Percentiles rank a stretch among this genome's conserved stretches.
Conservation (phyloP, 2,113 vertebrate genomes). For the Agapornis roseicollis region DNA sequence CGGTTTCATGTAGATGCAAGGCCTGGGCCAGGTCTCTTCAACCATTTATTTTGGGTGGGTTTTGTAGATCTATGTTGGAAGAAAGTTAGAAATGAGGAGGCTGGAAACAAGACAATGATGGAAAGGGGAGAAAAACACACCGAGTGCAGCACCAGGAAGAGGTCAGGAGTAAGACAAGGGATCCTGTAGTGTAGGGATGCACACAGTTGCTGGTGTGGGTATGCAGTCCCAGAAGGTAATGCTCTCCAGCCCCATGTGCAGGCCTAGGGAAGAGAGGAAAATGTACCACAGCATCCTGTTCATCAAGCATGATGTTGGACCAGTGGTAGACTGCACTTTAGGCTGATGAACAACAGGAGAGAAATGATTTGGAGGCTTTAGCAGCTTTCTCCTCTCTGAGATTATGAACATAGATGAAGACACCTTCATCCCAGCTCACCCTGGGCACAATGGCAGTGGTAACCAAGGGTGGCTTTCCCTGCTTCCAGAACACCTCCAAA, state of each 20-base stretch:
- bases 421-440: not conserved
- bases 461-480: not conserved
- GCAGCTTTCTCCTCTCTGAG: not conserved
- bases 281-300: not conserved
- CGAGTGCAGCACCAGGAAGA: not conserved
- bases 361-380: not conserved
- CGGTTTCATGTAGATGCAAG: not conserved
- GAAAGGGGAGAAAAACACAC: not conserved
- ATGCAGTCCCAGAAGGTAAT: not conserved
- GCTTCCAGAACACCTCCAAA: not conserved
- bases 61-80: not conserved
- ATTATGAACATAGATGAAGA: not conserved
- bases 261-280: not conserved
- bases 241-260: not conserved
- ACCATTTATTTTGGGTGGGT: not conserved
- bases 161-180: not conserved
- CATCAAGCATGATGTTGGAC: not conserved
- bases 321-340: not conserved
- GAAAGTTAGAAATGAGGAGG: not conserved
- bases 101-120: not conserved
- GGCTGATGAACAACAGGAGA: not conserved
- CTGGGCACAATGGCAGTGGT: not conserved
- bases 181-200: not conserved
- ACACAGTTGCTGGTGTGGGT: not conserved
- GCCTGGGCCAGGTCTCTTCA: not conserved